phyloP scores from a whole-genome alignment of 92 coral and sea anemone species.

The Palythoa grandiflora region DNA sequence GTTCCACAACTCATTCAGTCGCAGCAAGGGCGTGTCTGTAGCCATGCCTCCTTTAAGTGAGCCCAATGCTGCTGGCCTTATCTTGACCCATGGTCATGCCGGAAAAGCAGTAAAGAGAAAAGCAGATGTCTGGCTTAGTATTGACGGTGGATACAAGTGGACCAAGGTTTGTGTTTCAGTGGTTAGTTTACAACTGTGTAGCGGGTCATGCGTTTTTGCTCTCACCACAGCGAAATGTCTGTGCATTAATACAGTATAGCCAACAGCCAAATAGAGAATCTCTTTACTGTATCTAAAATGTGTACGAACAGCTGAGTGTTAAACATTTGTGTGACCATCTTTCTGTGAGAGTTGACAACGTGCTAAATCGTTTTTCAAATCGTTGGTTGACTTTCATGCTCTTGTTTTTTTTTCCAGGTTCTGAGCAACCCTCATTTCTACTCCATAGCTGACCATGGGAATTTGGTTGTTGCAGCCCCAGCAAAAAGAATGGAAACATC shows the following conservation, averaged over 20 bases:
- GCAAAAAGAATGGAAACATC: conserved; percentile 18
- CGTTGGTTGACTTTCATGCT: no score
- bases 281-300: no score
- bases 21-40: conserved; percentile 50
- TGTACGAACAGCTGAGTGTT: no score
- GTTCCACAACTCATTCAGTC: conserved; percentile 80
- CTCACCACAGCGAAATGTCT: no score
- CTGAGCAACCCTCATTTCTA: conserved; percentile 73
- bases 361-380: no score
- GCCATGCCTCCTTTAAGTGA: conserved; percentile 80
- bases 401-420: conserved; percentile 41
- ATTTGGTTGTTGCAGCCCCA: conserved; percentile 80
- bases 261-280: no score
- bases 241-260: no score
- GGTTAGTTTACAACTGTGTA: background rate
- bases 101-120: conserved; percentile 57
- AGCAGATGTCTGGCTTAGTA: conserved; percentile 78
- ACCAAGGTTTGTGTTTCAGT: conserved; percentile 50
- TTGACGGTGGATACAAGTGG: conserved; percentile 89
- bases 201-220: no score
- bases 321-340: no score
- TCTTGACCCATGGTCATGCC: conserved; percentile 78
- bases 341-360: no score
- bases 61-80: conserved; percentile 77
- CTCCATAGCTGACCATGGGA: conserved; percentile 91